A percentile compares a stretch with the other conserved stretches of the same genome.
These are phyloP conservation scores for Parnassius orleans DNA, from an alignment of 2,888 invertebrate species.

Conservation along the genomic window DNA sequence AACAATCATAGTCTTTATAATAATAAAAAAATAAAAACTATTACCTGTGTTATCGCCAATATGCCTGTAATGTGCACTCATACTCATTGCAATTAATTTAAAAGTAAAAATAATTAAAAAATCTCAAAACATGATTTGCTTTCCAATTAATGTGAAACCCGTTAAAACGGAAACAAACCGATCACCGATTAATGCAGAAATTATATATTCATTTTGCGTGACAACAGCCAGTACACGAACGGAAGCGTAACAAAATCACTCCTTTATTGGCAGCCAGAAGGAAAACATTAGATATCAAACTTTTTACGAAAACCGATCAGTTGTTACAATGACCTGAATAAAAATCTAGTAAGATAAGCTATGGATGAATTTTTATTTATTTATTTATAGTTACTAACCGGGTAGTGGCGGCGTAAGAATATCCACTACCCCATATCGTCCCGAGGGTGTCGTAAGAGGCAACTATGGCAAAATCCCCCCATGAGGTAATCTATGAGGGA, in stretches of 20 bases:
- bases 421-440: too few species aligned
- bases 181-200: slow-evolving; percentile 19
- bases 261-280: slow-evolving; percentile 12
- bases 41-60: too few species aligned
- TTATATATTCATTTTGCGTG: slow-evolving; percentile 27
- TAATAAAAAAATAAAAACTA: too few species aligned
- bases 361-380: too few species aligned
- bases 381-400: too few species aligned
- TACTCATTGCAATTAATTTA: background rate
- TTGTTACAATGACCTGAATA: background rate
- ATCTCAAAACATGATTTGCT: background rate
- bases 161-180: slow-evolving; percentile 19
- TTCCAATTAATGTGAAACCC: slow-evolving; percentile 11
- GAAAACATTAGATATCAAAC: slow-evolving; percentile 4
- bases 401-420: too few species aligned
- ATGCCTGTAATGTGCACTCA: too few species aligned
- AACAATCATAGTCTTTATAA: too few species aligned
- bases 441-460: too few species aligned
- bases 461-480: too few species aligned
- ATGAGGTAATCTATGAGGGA: too few species aligned
- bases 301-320: slow-evolving; percentile 6
- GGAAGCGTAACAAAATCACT: slow-evolving; percentile 19
- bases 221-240: slow-evolving; percentile 15
- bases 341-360: too few species aligned
- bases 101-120: slow-evolving; percentile 4